Conservation (phyloP, 2,888 invertebrate species). For the Azorinus chamasolen region DNA sequence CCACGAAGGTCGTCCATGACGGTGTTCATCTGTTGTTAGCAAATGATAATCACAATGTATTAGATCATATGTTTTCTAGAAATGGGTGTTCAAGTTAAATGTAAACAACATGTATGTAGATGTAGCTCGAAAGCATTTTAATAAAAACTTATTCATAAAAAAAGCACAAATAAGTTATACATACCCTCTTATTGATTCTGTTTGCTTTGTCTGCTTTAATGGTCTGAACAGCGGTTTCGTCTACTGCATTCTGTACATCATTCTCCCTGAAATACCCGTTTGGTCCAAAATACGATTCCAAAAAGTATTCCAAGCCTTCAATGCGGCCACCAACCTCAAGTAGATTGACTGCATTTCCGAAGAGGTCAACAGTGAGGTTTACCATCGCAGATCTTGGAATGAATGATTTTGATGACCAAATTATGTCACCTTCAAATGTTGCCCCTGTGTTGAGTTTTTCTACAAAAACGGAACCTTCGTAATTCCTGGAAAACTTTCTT, state of each 20-base stretch:
- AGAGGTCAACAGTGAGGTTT: constrained; percentile 85
- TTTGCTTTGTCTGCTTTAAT: constrained; percentile 65
- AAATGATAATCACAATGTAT: no score
- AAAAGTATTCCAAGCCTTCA: constrained; percentile 95
- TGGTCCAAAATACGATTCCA: constrained; percentile 93
- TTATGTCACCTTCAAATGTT: constrained; percentile 82
- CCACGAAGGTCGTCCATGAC: constrained; percentile 78
- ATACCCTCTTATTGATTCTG: constrained; percentile 67
- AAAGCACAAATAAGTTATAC: no score
- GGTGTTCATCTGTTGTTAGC: constrained; percentile 33
- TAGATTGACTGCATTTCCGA: constrained; percentile 94
- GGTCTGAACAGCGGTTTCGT: constrained; percentile 58
- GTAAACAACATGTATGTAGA: no score
- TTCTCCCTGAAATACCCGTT: constrained; percentile 87
- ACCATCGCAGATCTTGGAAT: constrained; percentile 84
- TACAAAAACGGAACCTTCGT: constrained; percentile 92
- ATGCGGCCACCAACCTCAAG: constrained; percentile 93
- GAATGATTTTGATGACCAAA: constrained; percentile 84
- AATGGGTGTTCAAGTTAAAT: no score
- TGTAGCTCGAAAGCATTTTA: not conserved
- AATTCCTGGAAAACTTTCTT: constrained; percentile 96
- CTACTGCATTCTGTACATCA: constrained; percentile 52
- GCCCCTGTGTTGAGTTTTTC: constrained; percentile 91
- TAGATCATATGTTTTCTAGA: no score
- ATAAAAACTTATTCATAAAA: not conserved